phyloP scores from a whole-genome alignment of 1,140 invertebrate species.

The Drosophila bipectinata region DNA sequence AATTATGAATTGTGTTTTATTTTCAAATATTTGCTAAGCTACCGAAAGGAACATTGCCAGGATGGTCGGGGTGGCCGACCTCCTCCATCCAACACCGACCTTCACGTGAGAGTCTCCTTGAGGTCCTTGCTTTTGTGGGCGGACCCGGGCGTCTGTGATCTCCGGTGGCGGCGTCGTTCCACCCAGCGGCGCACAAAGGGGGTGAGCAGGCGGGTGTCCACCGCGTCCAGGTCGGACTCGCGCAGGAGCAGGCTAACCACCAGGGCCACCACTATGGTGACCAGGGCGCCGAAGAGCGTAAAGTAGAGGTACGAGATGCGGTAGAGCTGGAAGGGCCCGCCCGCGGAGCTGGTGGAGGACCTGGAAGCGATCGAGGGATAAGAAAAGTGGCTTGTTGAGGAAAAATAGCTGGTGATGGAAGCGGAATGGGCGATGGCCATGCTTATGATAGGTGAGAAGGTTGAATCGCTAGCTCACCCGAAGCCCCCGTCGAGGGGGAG shows the following conservation, averaged over 20 bases:
- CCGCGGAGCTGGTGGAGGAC: not conserved
- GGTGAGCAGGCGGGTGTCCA: conserved; percentile 87
- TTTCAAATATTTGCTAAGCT: conserved; percentile 75
- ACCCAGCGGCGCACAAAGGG: conserved; percentile 88
- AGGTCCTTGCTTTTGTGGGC: conserved; percentile 14
- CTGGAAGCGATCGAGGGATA: conserved; percentile 2
- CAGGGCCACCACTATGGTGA: conserved; percentile 88
- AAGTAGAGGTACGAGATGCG: conserved; percentile 89
- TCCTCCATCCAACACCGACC: not conserved
- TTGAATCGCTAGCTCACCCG: conserved; percentile 33
- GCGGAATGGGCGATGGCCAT: no score
- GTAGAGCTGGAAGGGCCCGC: conserved; percentile 61
- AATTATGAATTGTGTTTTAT: conserved; percentile 73
- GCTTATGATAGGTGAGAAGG: no score
- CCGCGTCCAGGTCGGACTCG: conserved; percentile 85
- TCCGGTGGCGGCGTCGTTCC: conserved; percentile 77
- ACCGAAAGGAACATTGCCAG: conserved; percentile 63
- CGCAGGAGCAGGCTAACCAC: conserved; percentile 85
- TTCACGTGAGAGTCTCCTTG: conserved; percentile 62
- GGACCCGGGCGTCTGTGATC: conserved; percentile 40
- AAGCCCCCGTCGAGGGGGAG: conserved; percentile 37
- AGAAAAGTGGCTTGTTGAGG: not conserved
- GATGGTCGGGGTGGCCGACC: not conserved
- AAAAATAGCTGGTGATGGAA: no score
- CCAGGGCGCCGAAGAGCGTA: conserved; percentile 86